Percentiles rank a stretch among this genome's conserved stretches.
phyloP scores from a whole-genome alignment of 2,888 invertebrate species.

The Cotesia congregata region DNA sequence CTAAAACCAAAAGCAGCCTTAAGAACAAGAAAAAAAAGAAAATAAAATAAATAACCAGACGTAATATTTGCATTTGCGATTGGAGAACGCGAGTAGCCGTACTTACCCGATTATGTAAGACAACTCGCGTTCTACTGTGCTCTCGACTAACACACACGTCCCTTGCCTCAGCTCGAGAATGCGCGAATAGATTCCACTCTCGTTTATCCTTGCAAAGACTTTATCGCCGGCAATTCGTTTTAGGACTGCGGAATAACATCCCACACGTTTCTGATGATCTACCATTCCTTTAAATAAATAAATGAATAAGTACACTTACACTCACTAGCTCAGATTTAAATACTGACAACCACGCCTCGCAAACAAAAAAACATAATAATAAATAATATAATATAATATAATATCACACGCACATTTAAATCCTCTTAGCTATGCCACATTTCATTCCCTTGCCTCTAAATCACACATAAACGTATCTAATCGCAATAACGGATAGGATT shows the following conservation, averaged over 20 bases:
- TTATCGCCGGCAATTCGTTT: constrained; percentile 35
- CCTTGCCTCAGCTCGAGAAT: neutral
- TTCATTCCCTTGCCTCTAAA: neutral
- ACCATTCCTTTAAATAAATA: neutral
- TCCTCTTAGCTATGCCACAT: constrained; percentile 29
- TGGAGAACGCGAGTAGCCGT: no score
- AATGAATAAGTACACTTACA: neutral
- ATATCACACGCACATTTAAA: constrained; percentile 15
- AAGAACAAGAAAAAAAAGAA: no score
- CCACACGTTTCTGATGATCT: constrained; percentile 27
- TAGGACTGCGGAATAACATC: constrained; percentile 30
- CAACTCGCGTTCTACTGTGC: neutral
- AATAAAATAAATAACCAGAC: no score
- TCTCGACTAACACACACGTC: neutral
- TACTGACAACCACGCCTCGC: constrained; percentile 37
- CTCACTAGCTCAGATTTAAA: neutral
- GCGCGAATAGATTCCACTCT: constrained; percentile 16
- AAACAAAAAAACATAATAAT: constrained; percentile 31
- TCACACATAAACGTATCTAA: constrained; percentile 20
- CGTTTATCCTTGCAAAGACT: constrained; percentile 16
- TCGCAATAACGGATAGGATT: constrained; percentile 34
- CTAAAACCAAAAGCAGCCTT: no score
- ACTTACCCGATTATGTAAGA: neutral
- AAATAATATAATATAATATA: constrained; percentile 59
- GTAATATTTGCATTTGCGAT: no score